Conservation (phyloP, 2,888 invertebrate genomes). For the Pristionchus entomophagus region DNA sequence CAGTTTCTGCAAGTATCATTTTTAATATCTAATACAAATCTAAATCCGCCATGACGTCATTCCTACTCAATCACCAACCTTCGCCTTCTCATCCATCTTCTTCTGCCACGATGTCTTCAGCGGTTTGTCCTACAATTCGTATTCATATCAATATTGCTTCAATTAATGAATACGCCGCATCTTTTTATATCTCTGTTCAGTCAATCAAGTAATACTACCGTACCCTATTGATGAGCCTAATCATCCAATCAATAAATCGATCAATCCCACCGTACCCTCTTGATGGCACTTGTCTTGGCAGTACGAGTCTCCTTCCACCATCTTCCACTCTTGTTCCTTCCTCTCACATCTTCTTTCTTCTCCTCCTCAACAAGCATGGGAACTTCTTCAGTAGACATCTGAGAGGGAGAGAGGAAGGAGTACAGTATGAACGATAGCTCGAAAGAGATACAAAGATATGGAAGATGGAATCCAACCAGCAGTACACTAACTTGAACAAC, state of each 20-base stretch:
- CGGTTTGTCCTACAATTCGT: slow-evolving; percentile 41
- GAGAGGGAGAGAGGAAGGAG: neutral
- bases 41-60: neutral
- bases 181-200: too few relatives aligned
- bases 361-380: slow-evolving; percentile 35
- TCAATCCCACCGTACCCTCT: slow-evolving; percentile 2
- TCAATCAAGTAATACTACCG: too few relatives aligned
- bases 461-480: neutral
- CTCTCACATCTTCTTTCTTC: slow-evolving; percentile 26
- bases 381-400: slow-evolving; percentile 38
- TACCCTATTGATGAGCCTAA: neutral
- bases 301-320: slow-evolving; percentile 46
- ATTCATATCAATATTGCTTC: too few relatives aligned
- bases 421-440: too few relatives aligned
- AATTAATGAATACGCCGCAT: too few relatives aligned
- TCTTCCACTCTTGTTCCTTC: slow-evolving; percentile 44
- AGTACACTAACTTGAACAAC: neutral
- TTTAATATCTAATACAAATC: too few relatives aligned
- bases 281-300: slow-evolving; percentile 42
- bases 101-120: slow-evolving; percentile 49
- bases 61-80: neutral
- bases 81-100: slow-evolving; percentile 47
- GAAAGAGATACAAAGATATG: neutral
- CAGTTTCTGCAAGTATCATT: neutral
- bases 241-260: neutral